These are phyloP conservation scores for Gambusia affinis DNA, from an alignment of 2,113 vertebrate species.

Conservation along the genomic window DNA sequence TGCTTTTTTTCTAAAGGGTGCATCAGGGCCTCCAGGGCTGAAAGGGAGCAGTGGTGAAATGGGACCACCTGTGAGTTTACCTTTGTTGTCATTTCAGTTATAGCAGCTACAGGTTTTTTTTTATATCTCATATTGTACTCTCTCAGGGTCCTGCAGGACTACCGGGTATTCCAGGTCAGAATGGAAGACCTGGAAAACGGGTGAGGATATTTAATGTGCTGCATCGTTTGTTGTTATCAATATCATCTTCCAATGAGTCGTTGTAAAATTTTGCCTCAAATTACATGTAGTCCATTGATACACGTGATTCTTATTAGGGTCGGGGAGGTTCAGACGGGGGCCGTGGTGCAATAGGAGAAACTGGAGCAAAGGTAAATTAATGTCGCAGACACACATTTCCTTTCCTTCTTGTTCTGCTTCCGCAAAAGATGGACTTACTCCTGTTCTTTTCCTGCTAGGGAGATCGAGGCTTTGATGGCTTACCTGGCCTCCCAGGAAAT, in stretches of 20 bases:
- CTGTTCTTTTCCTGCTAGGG: conserved; percentile 78
- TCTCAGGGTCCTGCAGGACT: conserved; percentile 73
- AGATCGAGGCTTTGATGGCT: conserved; percentile 93
- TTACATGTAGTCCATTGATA: conserved; percentile 4
- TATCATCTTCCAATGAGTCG: neutral
- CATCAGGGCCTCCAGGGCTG: conserved; percentile 84
- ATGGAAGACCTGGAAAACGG: conserved; percentile 75
- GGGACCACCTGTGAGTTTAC: conserved; percentile 85
- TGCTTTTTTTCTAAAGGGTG: conserved; percentile 77
- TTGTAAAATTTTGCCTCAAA: neutral
- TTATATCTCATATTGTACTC: neutral
- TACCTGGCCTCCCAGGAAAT: conserved; percentile 88
- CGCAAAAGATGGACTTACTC: neutral
- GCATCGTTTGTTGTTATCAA: neutral
- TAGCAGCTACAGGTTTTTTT: neutral
- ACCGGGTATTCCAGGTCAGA: conserved; percentile 68
- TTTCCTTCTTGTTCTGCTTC: neutral
- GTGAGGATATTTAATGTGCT: conserved; percentile 45
- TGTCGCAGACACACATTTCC: neutral
- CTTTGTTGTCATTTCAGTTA: conserved; percentile 3
- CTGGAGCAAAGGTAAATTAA: conserved; percentile 87
- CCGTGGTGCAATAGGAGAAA: conserved; percentile 90
- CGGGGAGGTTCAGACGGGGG: conserved; percentile 89
- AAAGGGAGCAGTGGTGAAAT: conserved; percentile 88
- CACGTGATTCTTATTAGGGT: conserved; percentile 78